Percentiles rank a stretch among this genome's conserved stretches.
These are phyloP conservation scores for Plagodis dolabraria DNA, from an alignment of 2,888 invertebrate genomes.

Conservation along the genomic window DNA sequence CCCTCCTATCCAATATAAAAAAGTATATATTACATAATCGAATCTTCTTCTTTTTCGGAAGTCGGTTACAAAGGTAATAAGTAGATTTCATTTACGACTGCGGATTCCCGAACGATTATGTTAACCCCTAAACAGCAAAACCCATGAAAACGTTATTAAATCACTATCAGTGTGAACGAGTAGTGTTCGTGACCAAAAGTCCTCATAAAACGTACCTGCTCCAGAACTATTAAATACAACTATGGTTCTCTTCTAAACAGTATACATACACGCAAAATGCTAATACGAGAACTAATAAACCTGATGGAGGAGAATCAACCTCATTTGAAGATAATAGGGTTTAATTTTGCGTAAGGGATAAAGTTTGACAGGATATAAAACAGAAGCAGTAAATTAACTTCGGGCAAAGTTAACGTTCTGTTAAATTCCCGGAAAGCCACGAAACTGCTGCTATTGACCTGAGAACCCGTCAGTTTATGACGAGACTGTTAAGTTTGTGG, in stretches of 20 bases:
- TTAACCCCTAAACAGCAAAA: conserved; percentile 8
- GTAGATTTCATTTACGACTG: too few relatives aligned
- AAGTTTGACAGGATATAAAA: conserved; percentile 8
- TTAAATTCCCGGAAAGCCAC: conserved; percentile 10
- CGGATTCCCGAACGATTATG: neutral
- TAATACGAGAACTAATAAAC: conserved; percentile 1
- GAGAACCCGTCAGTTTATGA: neutral
- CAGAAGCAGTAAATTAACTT: conserved; percentile 20
- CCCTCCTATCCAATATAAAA: too few relatives aligned
- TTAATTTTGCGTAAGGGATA: neutral
- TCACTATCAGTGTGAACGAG: conserved; percentile 24
- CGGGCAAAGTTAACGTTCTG: conserved; percentile 7
- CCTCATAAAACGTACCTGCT: conserved; percentile 16
- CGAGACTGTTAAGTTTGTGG: too few relatives aligned
- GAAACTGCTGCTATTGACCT: conserved; percentile 6
- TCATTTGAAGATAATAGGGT: neutral
- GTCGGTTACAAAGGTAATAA: too few relatives aligned
- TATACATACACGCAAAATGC: conserved; percentile 28
- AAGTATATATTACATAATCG: too few relatives aligned
- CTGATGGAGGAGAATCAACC: neutral
- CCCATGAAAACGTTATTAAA: conserved; percentile 23
- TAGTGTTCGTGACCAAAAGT: conserved; percentile 23
- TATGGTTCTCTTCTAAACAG: conserved; percentile 23
- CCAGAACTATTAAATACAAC: conserved; percentile 30
- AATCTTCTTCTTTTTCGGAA: too few relatives aligned